Conservation (phyloP, 2,888 invertebrate species). For the Amiota minor region DNA sequence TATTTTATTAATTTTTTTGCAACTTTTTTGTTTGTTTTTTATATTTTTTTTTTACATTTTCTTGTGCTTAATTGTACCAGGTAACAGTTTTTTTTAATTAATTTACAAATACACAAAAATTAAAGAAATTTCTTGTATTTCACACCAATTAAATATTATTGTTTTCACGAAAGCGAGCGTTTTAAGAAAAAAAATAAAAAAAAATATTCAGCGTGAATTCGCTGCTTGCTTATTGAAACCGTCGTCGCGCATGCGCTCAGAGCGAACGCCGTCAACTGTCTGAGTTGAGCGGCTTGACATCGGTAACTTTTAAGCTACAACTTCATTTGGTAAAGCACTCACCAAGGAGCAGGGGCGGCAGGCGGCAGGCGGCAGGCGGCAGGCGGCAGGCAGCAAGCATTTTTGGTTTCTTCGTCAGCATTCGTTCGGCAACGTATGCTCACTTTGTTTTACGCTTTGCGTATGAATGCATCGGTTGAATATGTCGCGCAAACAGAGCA, state of each 20-base stretch:
- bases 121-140: not conserved
- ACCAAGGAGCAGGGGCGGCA: too few relatives aligned
- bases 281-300: conserved; percentile 51
- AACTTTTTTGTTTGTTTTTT: not conserved
- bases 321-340: too few relatives aligned
- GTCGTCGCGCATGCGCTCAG: conserved; percentile 58
- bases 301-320: conserved; percentile 33
- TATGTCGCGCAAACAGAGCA: too few relatives aligned
- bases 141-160: not conserved
- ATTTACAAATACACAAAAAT: too few relatives aligned
- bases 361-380: too few relatives aligned
- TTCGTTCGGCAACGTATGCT: too few relatives aligned
- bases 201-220: conserved; percentile 32
- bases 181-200: conserved; percentile 19
- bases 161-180: not conserved
- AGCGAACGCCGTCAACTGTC: conserved; percentile 62
- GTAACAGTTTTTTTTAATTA: too few relatives aligned
- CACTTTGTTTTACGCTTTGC: too few relatives aligned
- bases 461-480: too few relatives aligned
- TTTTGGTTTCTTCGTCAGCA: too few relatives aligned
- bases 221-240: conserved; percentile 30
- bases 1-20: not conserved
- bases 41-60: conserved; percentile 1
- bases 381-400: too few relatives aligned
- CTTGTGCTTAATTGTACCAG: not conserved